phyloP scores from a whole-genome alignment of 64 coral and sea anemone species.

The Actinia tenebrosa region DNA sequence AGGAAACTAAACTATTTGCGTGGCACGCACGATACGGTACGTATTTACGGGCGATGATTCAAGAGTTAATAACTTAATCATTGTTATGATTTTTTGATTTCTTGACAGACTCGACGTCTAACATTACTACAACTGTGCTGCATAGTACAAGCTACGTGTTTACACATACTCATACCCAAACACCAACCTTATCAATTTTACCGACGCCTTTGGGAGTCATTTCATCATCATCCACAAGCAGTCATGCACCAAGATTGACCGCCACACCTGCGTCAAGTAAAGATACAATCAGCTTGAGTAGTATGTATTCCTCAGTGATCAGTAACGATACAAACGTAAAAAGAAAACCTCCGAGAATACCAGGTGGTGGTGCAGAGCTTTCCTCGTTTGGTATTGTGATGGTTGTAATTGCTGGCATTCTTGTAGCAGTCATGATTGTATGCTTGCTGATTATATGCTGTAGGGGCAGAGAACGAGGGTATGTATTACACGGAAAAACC shows the following conservation, averaged over 20 bases:
- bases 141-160: not conserved
- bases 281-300: not conserved
- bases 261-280: not conserved
- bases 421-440: not conserved
- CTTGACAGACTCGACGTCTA: not conserved
- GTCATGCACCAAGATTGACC: not conserved
- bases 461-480: conserved; percentile 13
- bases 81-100: not conserved
- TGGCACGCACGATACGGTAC: too few species aligned
- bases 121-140: not conserved
- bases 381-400: conserved; percentile 24
- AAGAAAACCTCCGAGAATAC: not conserved
- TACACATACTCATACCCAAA: not conserved
- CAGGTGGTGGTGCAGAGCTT: not conserved
- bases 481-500: not conserved
- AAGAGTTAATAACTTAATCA: too few species aligned
- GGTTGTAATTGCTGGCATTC: not conserved
- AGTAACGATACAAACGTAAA: not conserved
- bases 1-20: too few species aligned
- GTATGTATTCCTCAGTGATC: not conserved
- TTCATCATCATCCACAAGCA: not conserved
- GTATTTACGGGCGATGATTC: too few species aligned
- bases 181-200: not conserved
- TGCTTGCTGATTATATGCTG: conserved; percentile 21
- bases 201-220: not conserved